A percentile compares a stretch with the other conserved stretches of the same genome.
Conservation (phyloP, 2,888 invertebrate species). For the Zygaena filipendulae region DNA sequence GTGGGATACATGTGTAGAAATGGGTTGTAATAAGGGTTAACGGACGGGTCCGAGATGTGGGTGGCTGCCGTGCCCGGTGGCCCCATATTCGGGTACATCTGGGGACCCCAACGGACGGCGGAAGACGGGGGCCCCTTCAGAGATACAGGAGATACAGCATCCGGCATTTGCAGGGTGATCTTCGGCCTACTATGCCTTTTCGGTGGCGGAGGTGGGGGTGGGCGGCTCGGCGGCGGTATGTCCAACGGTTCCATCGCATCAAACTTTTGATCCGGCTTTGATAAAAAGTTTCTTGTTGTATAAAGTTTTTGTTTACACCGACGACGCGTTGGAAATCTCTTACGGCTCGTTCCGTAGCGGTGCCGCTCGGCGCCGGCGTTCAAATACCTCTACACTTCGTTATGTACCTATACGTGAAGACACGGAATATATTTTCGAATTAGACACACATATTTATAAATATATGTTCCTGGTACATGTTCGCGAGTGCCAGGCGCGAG, state of each 20-base stretch:
- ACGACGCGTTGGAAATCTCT: too few species aligned
- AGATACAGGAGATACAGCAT: conserved; percentile 24
- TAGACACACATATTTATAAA: conserved; percentile 16
- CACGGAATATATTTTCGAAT: conserved; percentile 26
- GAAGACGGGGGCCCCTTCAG: conserved; percentile 29
- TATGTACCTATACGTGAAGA: conserved; percentile 24
- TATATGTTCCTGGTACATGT: conserved; percentile 29
- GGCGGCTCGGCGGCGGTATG: conserved; percentile 37
- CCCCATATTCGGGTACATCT: conserved; percentile 32
- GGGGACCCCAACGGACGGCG: conserved; percentile 28
- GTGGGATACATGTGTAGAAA: conserved; percentile 67
- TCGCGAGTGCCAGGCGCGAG: conserved; percentile 27
- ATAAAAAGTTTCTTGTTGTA: too few species aligned
- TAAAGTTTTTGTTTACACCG: too few species aligned
- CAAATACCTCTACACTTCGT: conserved; percentile 18
- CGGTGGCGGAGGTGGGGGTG: conserved; percentile 53
- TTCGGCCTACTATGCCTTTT: conserved; percentile 44
- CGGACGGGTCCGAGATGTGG: conserved; percentile 40
- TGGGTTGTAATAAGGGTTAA: conserved; percentile 45
- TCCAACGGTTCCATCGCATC: conserved; percentile 41
- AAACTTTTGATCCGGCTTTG: too few species aligned
- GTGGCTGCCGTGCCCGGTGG: conserved; percentile 39
- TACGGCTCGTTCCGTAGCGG: conserved; percentile 26
- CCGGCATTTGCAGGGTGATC: conserved; percentile 61
- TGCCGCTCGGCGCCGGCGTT: conserved; percentile 48